Evolutionary conservation across 1,140 invertebrate species (phyloP), one percentile per base, ranked within the genome.

Genomic region (Trigoniulus corallinus): DNA sequence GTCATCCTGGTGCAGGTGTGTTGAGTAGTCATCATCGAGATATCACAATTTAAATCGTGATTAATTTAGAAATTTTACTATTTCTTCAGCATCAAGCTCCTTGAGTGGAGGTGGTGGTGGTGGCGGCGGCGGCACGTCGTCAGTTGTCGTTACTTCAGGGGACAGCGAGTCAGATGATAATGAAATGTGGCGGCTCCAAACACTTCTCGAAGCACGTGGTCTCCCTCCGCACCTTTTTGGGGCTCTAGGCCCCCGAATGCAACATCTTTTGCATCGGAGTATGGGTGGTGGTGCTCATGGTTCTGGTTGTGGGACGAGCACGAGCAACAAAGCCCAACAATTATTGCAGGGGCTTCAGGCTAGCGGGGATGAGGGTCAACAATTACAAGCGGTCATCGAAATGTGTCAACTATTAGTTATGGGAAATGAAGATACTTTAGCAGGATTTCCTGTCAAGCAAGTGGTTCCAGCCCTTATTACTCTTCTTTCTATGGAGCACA

Each of bases 331-430:
- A 76, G 92, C 89, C 0, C 88, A 93, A 61, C 89, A 96, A 61
- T 70, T 98, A 21, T 65, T 98, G 22, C 82, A 89, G 54, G 92
- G 91, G 1, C 72, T 98, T 46, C 91, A 97, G 67, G 85, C 91
- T 0, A 80, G 78, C 10, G 86, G 88, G 3, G 94, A 98, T 68
- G 94, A 98, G 64, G 88, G 89, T 22, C 88, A 95, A 62, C 94
- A 98, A 66, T 67, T 97, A 46, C 91, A 97, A 62, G 89, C 94
- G 1, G 91, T 92, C 2, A 95, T 96, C 53, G 93, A 98, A 70
- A 96, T 98, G 89, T 96, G 93, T 61, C 88, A 98, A 72, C 79
- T 98, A 63, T 72, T 99, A 26, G 91, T 99, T 1, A 97, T 98
- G 91, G 94, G 95, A 47, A 99, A 98, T 67, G 95, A 99, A 71